Percentiles rank a stretch among this genome's conserved stretches.
Conservation (phyloP, 2,113 vertebrate genomes). For the Okapia johnstoni region DNA sequence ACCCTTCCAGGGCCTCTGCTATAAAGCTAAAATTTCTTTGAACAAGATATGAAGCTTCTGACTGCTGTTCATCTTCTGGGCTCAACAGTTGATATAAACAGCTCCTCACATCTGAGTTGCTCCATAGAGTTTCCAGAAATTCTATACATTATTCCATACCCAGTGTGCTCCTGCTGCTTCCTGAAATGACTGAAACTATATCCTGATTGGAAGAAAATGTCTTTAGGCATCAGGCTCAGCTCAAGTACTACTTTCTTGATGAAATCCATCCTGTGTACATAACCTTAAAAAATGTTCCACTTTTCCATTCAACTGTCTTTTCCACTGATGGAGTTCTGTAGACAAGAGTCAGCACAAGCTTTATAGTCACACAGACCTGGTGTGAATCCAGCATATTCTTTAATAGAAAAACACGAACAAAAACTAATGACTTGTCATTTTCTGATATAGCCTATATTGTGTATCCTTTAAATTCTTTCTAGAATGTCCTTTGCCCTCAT, state of each 20-base stretch:
- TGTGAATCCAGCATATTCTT: neutral
- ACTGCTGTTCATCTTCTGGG: neutral
- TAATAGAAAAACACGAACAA: neutral
- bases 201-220: neutral
- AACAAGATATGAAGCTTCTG: neutral
- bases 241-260: neutral
- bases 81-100: neutral
- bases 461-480: neutral
- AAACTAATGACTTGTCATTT: neutral
- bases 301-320: neutral
- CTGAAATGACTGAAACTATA: neutral
- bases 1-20: accelerated
- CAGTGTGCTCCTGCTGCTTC: neutral
- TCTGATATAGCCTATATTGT: neutral
- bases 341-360: neutral
- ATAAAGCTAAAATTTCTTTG: neutral
- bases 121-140: neutral
- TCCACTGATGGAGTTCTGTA: neutral
- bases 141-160: neutral
- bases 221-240: neutral
- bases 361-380: neutral
- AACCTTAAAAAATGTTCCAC: neutral
- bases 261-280: neutral
- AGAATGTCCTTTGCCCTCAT: neutral
- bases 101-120: neutral